phyloP scores from a whole-genome alignment of 2,113 vertebrate genomes.

The Cheirogaleus medius region DNA sequence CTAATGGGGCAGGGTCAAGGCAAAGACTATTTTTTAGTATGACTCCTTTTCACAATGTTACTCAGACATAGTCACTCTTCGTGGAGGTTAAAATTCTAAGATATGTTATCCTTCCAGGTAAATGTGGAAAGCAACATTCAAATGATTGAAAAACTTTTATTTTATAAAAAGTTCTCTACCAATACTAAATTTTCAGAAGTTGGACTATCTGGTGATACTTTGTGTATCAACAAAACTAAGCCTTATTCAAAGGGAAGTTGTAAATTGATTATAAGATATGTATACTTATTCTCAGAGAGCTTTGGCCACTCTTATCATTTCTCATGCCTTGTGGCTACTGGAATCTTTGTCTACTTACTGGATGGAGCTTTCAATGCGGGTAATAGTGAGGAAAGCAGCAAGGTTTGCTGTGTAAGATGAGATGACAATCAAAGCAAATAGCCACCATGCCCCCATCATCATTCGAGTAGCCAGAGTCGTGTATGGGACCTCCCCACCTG shows the following conservation, averaged over 20 bases:
- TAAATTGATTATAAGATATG: neutral
- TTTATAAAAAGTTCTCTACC: neutral
- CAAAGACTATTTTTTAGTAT: neutral
- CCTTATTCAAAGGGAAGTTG: neutral
- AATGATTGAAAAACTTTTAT: neutral
- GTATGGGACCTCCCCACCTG: constrained; percentile 97
- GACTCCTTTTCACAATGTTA: neutral
- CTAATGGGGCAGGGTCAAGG: neutral
- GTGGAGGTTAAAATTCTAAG: neutral
- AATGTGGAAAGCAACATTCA: neutral
- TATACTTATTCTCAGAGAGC: neutral
- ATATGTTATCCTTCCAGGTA: neutral
- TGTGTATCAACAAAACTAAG: neutral
- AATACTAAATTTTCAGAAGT: neutral
- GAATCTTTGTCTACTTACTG: constrained; percentile 91
- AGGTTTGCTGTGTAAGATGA: constrained; percentile 99
- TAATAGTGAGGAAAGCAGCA: constrained; percentile 98
- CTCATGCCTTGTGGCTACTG: neutral
- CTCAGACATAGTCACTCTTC: neutral
- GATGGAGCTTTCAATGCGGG: constrained; percentile 97
- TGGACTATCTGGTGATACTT: neutral
- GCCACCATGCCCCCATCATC: constrained; percentile 99
- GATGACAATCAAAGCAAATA: constrained; percentile 98
- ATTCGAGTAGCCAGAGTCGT: constrained; percentile 96
- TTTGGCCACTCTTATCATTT: neutral